Evolutionary conservation across 2,113 vertebrate species (phyloP).

Genomic region (Galbula dea): DNA sequence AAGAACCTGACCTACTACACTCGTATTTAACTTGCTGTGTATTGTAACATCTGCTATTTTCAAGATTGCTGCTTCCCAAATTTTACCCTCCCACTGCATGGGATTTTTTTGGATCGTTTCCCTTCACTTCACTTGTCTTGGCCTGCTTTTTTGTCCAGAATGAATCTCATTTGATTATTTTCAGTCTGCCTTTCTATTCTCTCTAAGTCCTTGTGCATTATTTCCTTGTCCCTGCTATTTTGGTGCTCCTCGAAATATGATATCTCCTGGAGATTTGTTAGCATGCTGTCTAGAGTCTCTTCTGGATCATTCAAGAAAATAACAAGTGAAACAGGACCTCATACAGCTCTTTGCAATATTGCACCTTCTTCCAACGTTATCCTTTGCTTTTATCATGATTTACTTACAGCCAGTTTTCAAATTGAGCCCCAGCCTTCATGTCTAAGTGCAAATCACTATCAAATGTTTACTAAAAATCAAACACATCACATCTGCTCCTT

Average conservation of each 20-base stretch:
- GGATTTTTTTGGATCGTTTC: slow-evolving; percentile 22
- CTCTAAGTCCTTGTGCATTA: neutral
- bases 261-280: slow-evolving; percentile 21
- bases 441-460: slow-evolving; percentile 41
- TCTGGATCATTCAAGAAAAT: slow-evolving; percentile 34
- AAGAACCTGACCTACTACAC: neutral
- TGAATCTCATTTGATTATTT: slow-evolving; percentile 38
- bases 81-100: slow-evolving; percentile 4
- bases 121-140: slow-evolving; percentile 51
- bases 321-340: slow-evolving; percentile 14
- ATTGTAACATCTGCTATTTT: slow-evolving; percentile 47
- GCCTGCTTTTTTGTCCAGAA: neutral
- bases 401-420: slow-evolving; percentile 35
- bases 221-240: slow-evolving; percentile 3
- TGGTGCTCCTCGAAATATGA: neutral
- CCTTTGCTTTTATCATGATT: slow-evolving; percentile 22
- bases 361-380: neutral
- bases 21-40: neutral
- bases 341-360: neutral
- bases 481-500: slow-evolving; percentile 33
- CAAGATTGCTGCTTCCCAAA: neutral
- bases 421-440: neutral
- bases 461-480: slow-evolving; percentile 56
- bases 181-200: slow-evolving; percentile 39
- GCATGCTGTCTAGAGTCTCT: neutral